Base-by-base conservation (phyloP, 1,140 invertebrate genomes). In the Danaus plexippus region DNA sequence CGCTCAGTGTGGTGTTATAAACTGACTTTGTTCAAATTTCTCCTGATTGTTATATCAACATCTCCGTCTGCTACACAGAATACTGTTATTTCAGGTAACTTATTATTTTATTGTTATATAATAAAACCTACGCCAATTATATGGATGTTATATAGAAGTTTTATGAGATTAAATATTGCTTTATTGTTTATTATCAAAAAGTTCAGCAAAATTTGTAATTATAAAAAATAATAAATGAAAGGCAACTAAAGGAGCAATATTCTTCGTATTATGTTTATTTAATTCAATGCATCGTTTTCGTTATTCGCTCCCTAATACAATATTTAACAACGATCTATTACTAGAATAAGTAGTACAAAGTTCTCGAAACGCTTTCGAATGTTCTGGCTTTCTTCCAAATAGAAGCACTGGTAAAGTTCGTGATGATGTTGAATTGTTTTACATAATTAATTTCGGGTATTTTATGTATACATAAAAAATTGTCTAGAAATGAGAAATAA, bases 1-100 rank as follows among this genome's bases (percentile, higher is more conserved):
- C 68, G 64, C 67, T 63, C 69, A 57, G 71, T 67, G 66, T 67
- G 67, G 63, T 71, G 65, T 64, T 61, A 63, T 44, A 59, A 69
- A 54, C 75, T 69, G 67, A 77, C 74, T 63, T 44, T 80, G 51
- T 58, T 81, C 47, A 69, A 73, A 48, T 78, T 82, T 58, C 47
- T 75, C 9, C 51, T 78, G 41, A 67, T 82, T 41, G 71, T 69
- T 52, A 67, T 81, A 43, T 71, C 70, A 7, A 71, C 69, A 22
- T 67, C 75, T 9, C 79, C 79, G 18, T 77, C 79, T 45, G 81
- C 78, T 8, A 80, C 77, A 41, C 74, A 77, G 57, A 84, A 81
- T 54, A 77, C 73, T 32, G 54, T 84, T 18, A 69, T 73, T 50
- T 64, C 68, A 68, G 75, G 75, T 80, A 71, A 69, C 7, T 44